Evolutionary conservation across 1,140 invertebrate genomes (phyloP), one percentile per base, ranked within the genome.

Genomic region (Rhopalosiphum maidis): DNA sequence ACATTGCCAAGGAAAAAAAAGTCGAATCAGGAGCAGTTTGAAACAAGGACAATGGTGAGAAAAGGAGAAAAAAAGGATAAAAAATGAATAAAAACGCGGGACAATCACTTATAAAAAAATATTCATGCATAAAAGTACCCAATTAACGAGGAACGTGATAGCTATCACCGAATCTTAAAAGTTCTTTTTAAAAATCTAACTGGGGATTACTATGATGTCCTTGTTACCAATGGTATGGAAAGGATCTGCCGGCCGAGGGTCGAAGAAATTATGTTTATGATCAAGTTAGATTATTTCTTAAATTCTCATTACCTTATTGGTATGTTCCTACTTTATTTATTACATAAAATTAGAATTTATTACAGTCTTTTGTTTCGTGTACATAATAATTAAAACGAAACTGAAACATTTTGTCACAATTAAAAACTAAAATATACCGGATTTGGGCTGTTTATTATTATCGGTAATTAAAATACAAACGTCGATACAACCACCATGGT

Each of bases 1-100:
- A 95, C 94, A 11, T 94, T 95, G 43, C 94, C 94, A 43, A 93
- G 94, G 91, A 94, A 95, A 94, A 94, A 94, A 83, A 94, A 94
- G 94, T 91, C 94, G n/a, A 94, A 94, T 51, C 94, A 94, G n/a
- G 94, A 94, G 15, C 94, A 94, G 48, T 94, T 94, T 77, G 94
- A 94, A 93, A 94, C 93, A 91, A 93, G 94, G 54, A 94, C 94
- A 88, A 85, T 94, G 54, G 94, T 90, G 43, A 88, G 94, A 85
- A 94, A 94, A 93, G 54, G 93, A 46, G 93, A 94, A 5, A 92
- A 93, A 88, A 94, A 94, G 43, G 93, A 93, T 46, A 88, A 93
- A 46, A 88, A 93, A 77, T 88, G 43, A 86, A 90, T 89, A 93
- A 93, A 90, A 90, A 91, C 30, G 90, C 68, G 90, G 90, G 90